Evolutionary conservation across 1,140 invertebrate genomes (phyloP).

Genomic region (Bombus haemorrhoidalis): DNA sequence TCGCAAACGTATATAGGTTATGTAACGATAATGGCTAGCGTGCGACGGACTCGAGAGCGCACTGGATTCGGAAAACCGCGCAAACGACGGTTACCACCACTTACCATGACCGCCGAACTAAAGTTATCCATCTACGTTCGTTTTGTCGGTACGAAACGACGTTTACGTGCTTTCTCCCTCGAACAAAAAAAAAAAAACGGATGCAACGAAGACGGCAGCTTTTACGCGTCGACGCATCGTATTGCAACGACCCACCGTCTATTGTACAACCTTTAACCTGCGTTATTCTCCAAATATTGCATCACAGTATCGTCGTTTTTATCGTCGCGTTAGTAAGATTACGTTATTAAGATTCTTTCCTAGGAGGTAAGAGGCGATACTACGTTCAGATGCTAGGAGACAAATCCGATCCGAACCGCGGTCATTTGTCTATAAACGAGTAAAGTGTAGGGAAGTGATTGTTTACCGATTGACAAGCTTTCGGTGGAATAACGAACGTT

Average conservation of each 20-base stretch:
- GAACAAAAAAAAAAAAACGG: no score
- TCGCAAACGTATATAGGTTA: conserved; percentile 17
- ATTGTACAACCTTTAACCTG: no score
- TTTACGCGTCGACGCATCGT: not conserved
- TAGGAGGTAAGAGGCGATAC: no score
- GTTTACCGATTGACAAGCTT: not conserved
- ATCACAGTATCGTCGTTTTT: not conserved
- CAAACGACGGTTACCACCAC: not conserved
- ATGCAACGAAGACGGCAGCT: not conserved
- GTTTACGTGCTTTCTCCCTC: no score
- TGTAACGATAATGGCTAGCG: conserved; percentile 1
- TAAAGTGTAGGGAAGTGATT: not conserved
- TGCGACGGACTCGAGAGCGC: no score
- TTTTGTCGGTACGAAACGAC: no score
- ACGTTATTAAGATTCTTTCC: no score
- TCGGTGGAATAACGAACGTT: no score
- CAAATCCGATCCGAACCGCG: no score
- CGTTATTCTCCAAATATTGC: not conserved
- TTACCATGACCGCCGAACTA: no score
- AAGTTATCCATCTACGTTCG: no score
- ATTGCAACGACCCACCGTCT: not conserved
- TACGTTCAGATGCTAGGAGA: no score
- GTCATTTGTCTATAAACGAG: not conserved
- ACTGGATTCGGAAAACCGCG: not conserved
- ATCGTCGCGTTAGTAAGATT: not conserved